Base-by-base conservation (phyloP, 2,888 invertebrate genomes). In the Cenopis cana region DNA sequence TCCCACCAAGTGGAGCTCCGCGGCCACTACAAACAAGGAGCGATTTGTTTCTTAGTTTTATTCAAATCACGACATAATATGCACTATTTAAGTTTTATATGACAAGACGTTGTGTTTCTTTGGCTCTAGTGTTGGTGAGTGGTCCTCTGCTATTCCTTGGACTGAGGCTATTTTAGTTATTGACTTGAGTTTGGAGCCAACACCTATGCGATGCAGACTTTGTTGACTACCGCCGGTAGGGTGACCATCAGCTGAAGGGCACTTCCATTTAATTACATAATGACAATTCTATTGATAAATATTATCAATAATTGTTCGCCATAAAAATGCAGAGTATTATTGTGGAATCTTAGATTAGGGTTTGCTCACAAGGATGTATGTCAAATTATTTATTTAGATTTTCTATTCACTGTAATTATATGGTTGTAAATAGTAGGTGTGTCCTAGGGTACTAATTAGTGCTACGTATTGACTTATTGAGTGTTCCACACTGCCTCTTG, bases 281-380 rank as follows among this genome's bases (percentile, higher is more conserved):
- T 71, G 71, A 71, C 71, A 71, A 67, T 61, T 71, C 17, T 67
- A 71, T 71, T 71, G 73, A 75, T 74, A 73, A 76, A 71, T 67
- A 79, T 81, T 86, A 86, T 88, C 85, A 84, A 83, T 87, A 82
- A 83, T 78, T 83, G 82, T 85, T 86, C 77, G 83, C 74, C 85
- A 84, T 88, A 88, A 84, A 87, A 88, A 87, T 90, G 91, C 89
- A 92, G 89, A 90, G 89, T 89, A 84, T 85, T 84, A 85, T 87
- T 85, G 82, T 74, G 38, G 54, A 69, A 68, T 74, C 67, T 52
- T 71, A 59, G 46, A 61, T 68, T 52, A 50, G 20, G 68, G 38
- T 68, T 64, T 54, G 66, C 66, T 67, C 67, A 67, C 61, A 50
- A 71, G 71, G 61, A 71, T 67, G 66, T 67, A 67, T 67, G 55